Percentiles rank a stretch among this genome's conserved stretches.
phyloP scores from a whole-genome alignment of 2,888 invertebrate species.

The Conus canariensis region DNA sequence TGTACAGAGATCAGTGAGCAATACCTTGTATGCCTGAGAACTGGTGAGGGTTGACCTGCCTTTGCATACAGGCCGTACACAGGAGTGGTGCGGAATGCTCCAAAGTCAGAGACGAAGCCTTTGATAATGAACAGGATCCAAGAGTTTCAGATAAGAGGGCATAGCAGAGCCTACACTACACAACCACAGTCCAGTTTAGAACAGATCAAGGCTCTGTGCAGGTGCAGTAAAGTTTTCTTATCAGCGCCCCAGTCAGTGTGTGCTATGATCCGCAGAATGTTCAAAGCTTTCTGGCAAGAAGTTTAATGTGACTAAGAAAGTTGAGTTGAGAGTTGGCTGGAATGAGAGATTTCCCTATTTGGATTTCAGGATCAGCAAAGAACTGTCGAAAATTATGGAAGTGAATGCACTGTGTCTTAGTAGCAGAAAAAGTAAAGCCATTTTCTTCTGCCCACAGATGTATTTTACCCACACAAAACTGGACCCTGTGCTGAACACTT shows the following conservation, averaged over 20 bases:
- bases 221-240: not conserved
- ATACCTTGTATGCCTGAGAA: not conserved
- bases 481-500: too few relatives aligned
- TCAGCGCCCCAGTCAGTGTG: not conserved
- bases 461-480: too few relatives aligned
- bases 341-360: not conserved
- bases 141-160: not conserved
- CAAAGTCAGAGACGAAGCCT: not conserved
- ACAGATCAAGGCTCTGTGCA: not conserved
- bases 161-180: not conserved
- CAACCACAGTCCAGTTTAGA: not conserved
- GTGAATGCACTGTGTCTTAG: not conserved
- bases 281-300: too few relatives aligned
- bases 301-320: not conserved
- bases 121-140: not conserved
- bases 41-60: not conserved
- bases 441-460: too few relatives aligned
- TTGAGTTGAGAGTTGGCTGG: not conserved
- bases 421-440: not conserved
- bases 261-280: too few relatives aligned
- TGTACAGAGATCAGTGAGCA: not conserved
- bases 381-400: not conserved
- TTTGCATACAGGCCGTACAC: not conserved
- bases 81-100: not conserved
- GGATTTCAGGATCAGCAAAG: not conserved